Base-by-base conservation (phyloP, 1,140 invertebrate species). In the Brachionus angularis region DNA sequence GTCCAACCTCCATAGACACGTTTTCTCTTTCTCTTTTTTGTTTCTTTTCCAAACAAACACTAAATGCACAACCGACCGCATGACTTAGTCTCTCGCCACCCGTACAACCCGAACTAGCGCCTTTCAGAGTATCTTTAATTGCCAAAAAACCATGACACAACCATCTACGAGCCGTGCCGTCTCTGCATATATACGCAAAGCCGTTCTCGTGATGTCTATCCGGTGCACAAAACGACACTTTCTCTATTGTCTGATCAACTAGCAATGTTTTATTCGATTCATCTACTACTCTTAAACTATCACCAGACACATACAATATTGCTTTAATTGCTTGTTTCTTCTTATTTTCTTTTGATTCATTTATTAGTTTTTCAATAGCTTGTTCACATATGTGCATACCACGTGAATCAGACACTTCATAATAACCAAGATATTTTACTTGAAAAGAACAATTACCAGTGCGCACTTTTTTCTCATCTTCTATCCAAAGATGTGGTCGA, bases 381-480 rank as follows among this genome's bases (percentile, higher is more conserved):
- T 96, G 93, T 82, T 99, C 96, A 84, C 96, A 99, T 36, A 98
- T 92, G 83, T 96, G 91, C 93, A 98, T 98, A 18, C 96, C 96
- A 77, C 96, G 86, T 0, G 94, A 98, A 82, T 98, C 96, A 81
- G 93, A 98, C 2, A 99, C 96, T 84, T 99, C 96, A 1, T 97
- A 91, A 83, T 93, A 96, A 73, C 96, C 96, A 76, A 99, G 83
- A 85, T 99, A 98, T 88, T 98, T 95, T 73, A 99, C 96, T 76
- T 90, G 87, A 84, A 98, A 99, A 77, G 88, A 90, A 84, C 96
- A 99, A 25, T 91, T 96, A 75, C 93, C 94, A 16, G 89, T 88
- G 39, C 94, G 84, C 1, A 98, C 96, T 52, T 92, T 91, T 46
- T 88, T 87, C 80, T 98, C 96, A 81, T 98, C 96, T n/a, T 91